These are phyloP conservation scores for Phataginus tricuspis DNA, from an alignment of 2,797 vertebrate genomes.

Conservation along the genomic window DNA sequence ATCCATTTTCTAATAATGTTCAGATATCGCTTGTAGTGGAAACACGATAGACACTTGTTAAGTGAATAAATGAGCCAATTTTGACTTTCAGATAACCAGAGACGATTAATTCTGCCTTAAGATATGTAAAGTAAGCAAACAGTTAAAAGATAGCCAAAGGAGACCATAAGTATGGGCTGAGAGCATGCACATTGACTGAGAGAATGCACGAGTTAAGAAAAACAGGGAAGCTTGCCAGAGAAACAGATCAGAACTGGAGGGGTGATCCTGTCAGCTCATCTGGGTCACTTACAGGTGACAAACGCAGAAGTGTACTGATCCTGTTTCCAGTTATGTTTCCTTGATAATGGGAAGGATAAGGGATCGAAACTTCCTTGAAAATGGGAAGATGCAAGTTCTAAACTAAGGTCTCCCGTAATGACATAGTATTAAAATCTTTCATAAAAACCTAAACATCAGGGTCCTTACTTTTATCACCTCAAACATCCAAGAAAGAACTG, in stretches of 20 bases:
- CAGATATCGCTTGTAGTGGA: neutral
- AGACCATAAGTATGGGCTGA: neutral
- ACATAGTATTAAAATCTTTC: neutral
- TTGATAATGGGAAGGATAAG: neutral
- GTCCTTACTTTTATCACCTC: neutral
- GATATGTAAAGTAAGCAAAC: neutral
- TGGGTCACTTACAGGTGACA: neutral
- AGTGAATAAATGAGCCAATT: constrained; percentile 2
- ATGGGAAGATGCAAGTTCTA: neutral
- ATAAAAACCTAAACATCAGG: neutral
- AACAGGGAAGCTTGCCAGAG: neutral
- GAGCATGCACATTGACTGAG: neutral
- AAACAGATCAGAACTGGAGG: neutral
- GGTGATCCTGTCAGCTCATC: neutral
- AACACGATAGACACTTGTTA: neutral
- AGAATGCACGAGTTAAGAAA: neutral
- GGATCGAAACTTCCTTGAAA: neutral
- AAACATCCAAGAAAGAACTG: neutral
- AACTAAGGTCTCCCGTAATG: neutral
- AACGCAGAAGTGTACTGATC: neutral
- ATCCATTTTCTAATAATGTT: neutral
- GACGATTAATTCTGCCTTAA: constrained; percentile 12
- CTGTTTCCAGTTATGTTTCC: neutral
- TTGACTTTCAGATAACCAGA: neutral
- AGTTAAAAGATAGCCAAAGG: constrained; percentile 22